Evolutionary conservation across 1,140 invertebrate genomes (phyloP).

Genomic region (Zaprionus kolodkinae): DNA sequence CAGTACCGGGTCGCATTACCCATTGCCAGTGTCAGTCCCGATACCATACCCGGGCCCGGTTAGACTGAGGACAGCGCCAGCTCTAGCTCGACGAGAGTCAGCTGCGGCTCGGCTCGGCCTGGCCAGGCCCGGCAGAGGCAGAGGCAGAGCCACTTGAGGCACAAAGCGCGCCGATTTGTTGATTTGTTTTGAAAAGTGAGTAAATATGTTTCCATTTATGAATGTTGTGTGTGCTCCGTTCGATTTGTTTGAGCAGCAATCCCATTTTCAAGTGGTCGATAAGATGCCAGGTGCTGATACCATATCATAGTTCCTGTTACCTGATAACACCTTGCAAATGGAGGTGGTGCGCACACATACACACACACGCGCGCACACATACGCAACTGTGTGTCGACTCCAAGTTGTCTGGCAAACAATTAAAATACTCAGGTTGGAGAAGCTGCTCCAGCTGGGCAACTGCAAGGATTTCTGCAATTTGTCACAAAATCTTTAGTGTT

Average conservation of each 20-base stretch:
- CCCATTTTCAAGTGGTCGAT: slow-evolving; percentile 80
- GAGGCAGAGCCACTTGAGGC: slow-evolving; percentile 63
- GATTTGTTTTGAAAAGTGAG: slow-evolving; percentile 83
- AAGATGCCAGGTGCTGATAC: slow-evolving; percentile 78
- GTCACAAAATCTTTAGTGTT: slow-evolving; percentile 70
- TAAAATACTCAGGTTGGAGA: slow-evolving; percentile 15
- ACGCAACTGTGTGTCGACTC: slow-evolving; percentile 25
- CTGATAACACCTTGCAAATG: slow-evolving; percentile 58
- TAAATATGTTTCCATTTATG: slow-evolving; percentile 84
- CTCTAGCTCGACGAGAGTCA: slow-evolving; percentile 19
- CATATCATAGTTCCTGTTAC: slow-evolving; percentile 42
- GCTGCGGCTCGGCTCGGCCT: slow-evolving; percentile 2
- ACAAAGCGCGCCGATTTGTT: slow-evolving; percentile 83
- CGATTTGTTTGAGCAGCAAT: slow-evolving; percentile 81
- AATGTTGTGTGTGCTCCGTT: slow-evolving; percentile 59
- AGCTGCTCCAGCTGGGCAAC: slow-evolving; percentile 10
- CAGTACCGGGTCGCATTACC: slow-evolving; percentile 4
- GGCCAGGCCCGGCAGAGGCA: not conserved
- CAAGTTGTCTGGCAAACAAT: slow-evolving; percentile 54
- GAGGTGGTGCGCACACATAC: not conserved
- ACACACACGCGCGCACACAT: not conserved
- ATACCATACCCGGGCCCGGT: slow-evolving; percentile 25
- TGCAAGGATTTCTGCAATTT: slow-evolving; percentile 63
- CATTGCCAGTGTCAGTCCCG: slow-evolving; percentile 11
- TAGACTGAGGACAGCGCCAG: slow-evolving; percentile 9